Conservation (phyloP, 1,140 invertebrate genomes). For the Danaus plexippus region DNA sequence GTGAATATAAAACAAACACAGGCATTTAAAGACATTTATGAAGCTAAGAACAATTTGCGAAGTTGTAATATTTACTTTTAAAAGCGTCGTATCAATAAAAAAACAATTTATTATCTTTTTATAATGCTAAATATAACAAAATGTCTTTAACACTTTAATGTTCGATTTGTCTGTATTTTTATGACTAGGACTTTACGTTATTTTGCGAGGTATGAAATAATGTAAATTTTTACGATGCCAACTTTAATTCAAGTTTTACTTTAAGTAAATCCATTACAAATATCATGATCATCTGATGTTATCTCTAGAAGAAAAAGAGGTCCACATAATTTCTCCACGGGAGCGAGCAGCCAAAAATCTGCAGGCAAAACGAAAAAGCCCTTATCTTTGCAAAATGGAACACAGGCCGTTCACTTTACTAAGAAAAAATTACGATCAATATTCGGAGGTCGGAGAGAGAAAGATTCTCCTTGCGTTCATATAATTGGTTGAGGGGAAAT, state of each 20-base stretch:
- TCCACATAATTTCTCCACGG: conserved; percentile 34
- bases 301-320: conserved; percentile 29
- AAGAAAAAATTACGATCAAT: conserved; percentile 62
- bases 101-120: too few species aligned
- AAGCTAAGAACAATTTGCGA: conserved; percentile 1
- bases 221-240: too few species aligned
- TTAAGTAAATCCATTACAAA: conserved; percentile 5
- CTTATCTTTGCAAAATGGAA: conserved; percentile 55
- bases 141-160: too few species aligned
- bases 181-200: too few species aligned
- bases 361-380: conserved; percentile 51
- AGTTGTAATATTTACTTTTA: neutral
- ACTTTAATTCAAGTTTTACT: too few species aligned
- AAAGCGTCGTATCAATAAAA: too few species aligned
- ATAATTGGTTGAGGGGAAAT: conserved; percentile 58
- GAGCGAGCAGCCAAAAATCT: conserved; percentile 40
- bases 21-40: too few species aligned
- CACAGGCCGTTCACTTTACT: conserved; percentile 40
- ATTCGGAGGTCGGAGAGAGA: conserved; percentile 50
- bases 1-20: too few species aligned
- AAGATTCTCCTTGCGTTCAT: conserved; percentile 36
- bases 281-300: conserved; percentile 20
- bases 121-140: too few species aligned
- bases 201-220: too few species aligned
- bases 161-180: too few species aligned